phyloP scores from a whole-genome alignment of 2,113 vertebrate genomes.

The Actenoides hombroni region DNA sequence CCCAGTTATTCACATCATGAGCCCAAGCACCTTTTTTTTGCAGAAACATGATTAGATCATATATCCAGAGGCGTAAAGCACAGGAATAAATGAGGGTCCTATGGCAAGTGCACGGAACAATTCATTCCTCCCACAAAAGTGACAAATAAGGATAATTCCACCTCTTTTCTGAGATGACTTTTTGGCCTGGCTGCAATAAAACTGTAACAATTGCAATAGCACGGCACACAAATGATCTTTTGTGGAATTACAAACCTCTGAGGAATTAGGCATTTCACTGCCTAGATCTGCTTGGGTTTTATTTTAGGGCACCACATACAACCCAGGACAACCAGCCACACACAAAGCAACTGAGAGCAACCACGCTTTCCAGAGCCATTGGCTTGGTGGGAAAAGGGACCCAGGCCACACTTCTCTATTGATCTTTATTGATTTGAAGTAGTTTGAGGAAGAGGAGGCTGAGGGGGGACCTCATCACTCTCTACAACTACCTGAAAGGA shows the following conservation, averaged over 20 bases:
- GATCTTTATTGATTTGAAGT: background rate
- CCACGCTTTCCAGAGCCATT: background rate
- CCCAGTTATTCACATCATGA: background rate
- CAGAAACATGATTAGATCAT: background rate
- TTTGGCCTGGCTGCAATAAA: conserved; percentile 28
- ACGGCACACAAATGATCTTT: background rate
- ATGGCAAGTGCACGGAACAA: background rate
- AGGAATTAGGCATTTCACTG: background rate
- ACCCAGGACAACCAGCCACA: background rate
- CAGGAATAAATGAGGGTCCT: background rate
- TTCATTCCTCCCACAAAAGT: conserved; percentile 25
- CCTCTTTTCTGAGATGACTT: background rate
- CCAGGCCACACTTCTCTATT: background rate
- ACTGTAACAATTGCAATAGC: background rate
- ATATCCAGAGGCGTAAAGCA: background rate
- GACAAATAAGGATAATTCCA: conserved; percentile 35
- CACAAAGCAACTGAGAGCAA: background rate
- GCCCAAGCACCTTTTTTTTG: background rate
- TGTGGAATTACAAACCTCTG: background rate
- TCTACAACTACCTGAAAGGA: too few relatives aligned
- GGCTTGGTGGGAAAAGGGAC: background rate
- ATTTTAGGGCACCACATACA: background rate
- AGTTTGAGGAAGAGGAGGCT: too few relatives aligned
- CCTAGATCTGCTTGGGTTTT: background rate
- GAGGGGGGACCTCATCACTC: too few relatives aligned